Evolutionary conservation across 1,140 invertebrate genomes (phyloP).

Genomic region (Dufourea novaeangliae): DNA sequence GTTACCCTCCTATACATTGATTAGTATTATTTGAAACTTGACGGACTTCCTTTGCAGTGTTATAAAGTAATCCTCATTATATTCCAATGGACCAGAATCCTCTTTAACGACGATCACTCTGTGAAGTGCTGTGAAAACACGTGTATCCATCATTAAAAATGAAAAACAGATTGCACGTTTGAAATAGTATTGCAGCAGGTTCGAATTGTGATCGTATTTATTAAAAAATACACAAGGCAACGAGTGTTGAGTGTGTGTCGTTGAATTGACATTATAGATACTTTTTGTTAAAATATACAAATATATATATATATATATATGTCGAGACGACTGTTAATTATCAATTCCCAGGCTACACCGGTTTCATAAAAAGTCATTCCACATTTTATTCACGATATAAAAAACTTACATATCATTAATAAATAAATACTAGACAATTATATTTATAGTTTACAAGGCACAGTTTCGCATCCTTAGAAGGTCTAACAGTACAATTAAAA

Average conservation of each 20-base stretch:
- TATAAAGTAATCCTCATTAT: slow-evolving; percentile 12
- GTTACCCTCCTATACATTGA: background rate
- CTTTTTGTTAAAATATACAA: slow-evolving; percentile 54
- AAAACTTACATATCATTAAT: slow-evolving; percentile 60
- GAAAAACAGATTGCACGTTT: slow-evolving; percentile 15
- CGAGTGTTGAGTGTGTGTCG: slow-evolving; percentile 19
- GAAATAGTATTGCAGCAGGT: slow-evolving; percentile 25
- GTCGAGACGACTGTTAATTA: slow-evolving; percentile 4
- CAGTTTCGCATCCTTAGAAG: slow-evolving; percentile 56
- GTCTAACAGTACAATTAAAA: slow-evolving; percentile 13
- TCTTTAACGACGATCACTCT: background rate
- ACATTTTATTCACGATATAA: slow-evolving; percentile 71
- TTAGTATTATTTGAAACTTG: slow-evolving; percentile 25
- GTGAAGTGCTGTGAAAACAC: slow-evolving; percentile 20
- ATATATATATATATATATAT: slow-evolving; percentile 44
- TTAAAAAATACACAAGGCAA: slow-evolving; percentile 20
- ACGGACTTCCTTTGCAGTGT: background rate
- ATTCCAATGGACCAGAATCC: slow-evolving; percentile 35
- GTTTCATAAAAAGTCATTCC: slow-evolving; percentile 35
- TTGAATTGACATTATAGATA: slow-evolving; percentile 44
- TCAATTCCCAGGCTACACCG: slow-evolving; percentile 45
- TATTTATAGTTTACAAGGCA: slow-evolving; percentile 70
- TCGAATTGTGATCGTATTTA: slow-evolving; percentile 16
- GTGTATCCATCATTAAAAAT: background rate
- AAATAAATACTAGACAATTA: slow-evolving; percentile 70